These are phyloP conservation scores for Stichopus horrens DNA, from an alignment of 53 echinoderm and acorn worm genomes.

Conservation along the genomic window DNA sequence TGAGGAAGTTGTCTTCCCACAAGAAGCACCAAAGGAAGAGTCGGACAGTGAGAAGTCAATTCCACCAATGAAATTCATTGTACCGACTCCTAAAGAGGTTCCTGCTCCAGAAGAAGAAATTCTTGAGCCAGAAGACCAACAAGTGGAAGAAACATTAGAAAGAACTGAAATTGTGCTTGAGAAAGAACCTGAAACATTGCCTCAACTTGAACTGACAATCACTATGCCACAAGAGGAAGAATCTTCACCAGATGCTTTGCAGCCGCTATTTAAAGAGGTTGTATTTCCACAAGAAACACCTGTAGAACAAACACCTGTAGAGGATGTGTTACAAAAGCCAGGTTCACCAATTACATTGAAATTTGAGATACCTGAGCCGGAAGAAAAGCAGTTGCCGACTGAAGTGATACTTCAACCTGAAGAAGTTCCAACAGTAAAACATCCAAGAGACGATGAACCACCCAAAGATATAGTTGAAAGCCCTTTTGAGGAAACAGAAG, in stretches of 20 bases:
- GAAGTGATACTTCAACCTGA: slow-evolving; percentile 26
- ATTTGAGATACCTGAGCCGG: slow-evolving; percentile 32
- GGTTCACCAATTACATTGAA: slow-evolving; percentile 32
- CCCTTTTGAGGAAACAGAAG: slow-evolving; percentile 44
- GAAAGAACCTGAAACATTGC: slow-evolving; percentile 47
- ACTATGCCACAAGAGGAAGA: slow-evolving; percentile 44
- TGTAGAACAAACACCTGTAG: slow-evolving; percentile 35
- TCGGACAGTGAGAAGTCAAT: not conserved
- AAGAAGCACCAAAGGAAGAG: not conserved
- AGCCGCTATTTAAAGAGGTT: slow-evolving; percentile 34
- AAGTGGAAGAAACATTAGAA: slow-evolving; percentile 32
- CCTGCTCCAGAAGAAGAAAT: slow-evolving; percentile 49
- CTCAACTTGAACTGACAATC: slow-evolving; percentile 49
- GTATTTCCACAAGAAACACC: slow-evolving; percentile 27
- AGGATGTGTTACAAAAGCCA: slow-evolving; percentile 7
- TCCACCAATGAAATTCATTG: slow-evolving; percentile 40
- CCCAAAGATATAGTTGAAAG: slow-evolving; percentile 31
- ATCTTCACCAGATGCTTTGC: not conserved
- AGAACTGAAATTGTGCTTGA: slow-evolving; percentile 51
- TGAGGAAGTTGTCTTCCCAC: slow-evolving; percentile 61
- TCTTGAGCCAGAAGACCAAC: slow-evolving; percentile 43
- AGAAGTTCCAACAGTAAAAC: slow-evolving; percentile 9
- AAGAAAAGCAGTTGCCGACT: slow-evolving; percentile 7
- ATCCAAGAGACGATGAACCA: slow-evolving; percentile 28
- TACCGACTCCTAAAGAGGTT: slow-evolving; percentile 40